These are phyloP conservation scores for Cygnus olor DNA, from an alignment of 2,797 vertebrate species.

Conservation along the genomic window DNA sequence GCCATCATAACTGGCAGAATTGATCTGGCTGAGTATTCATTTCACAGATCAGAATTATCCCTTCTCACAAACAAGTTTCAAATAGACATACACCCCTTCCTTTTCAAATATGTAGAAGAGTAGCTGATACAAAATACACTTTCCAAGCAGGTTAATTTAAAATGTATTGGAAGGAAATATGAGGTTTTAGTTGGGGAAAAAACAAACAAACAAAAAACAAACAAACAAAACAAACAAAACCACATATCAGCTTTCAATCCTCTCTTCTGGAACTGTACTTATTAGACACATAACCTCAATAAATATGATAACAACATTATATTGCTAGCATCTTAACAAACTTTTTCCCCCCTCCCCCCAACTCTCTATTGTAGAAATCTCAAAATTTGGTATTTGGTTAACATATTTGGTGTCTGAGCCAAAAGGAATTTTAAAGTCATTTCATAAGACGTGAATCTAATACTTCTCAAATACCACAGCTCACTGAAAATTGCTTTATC, in stretches of 20 bases:
- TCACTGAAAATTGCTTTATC: neutral
- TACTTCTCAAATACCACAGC: neutral
- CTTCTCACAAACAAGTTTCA: neutral
- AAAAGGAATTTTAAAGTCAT: neutral
- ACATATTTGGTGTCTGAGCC: neutral
- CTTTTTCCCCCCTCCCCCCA: neutral
- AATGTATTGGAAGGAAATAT: constrained; percentile 15
- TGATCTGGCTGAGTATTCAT: constrained; percentile 14
- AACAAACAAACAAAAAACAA: neutral
- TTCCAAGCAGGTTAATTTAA: constrained; percentile 29
- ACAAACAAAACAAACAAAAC: neutral
- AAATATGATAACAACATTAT: constrained; percentile 21
- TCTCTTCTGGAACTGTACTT: constrained; percentile 10
- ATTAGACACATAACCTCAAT: neutral
- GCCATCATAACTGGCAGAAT: neutral
- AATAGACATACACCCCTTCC: neutral
- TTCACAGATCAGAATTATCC: neutral
- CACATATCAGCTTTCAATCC: neutral
- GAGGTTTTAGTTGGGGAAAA: neutral
- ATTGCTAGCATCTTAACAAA: constrained; percentile 2
- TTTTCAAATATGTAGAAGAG: neutral
- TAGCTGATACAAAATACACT: neutral
- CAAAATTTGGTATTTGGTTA: neutral
- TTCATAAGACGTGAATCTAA: neutral
- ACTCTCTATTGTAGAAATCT: neutral